Evolutionary conservation across 2,113 vertebrate species (phyloP), one percentile per base, ranked within the genome.

Genomic region (Actinemys pallida): DNA sequence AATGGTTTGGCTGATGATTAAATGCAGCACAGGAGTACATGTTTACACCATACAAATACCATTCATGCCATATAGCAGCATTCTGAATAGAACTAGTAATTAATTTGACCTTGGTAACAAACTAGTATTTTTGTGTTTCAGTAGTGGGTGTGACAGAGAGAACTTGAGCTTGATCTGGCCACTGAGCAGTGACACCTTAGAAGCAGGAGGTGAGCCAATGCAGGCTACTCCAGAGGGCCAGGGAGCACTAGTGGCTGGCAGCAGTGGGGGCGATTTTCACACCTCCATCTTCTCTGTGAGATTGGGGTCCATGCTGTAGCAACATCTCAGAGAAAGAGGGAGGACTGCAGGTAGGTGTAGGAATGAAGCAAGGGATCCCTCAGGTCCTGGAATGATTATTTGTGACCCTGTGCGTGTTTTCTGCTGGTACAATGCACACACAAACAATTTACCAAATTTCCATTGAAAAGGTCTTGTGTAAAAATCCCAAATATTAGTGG

Each of bases 21-120:
- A 83, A 22, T 1, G 3, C 50, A 82, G n/a, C 4, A 1, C 12
- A 4, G 10, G 35, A 35, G 20, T 5, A 7, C 11, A 11, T 16
- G 3, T 8, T 5, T 16, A 8, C 42, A 56, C 13, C 4, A 6
- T 29, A 50, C 45, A 45, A n/a, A 85, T 42, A 8, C 6, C 11
- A 12, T n/a, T n/a, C 27, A 20, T 69, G 7, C 5, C 62, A 20
- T 4, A 7, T 39, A 83, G 27, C 16, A 42, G 69, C 20, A 1
- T 1, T 57, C n/a, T 39, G 65, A 65, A 42, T 16, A 1, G 16
- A 59, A 79, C 10, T 4, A 4, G 2, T 31, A 2, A 0, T 27
- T 76, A 56, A 39, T 27, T 22, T 45, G 12, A 76, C n/a, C 39
- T n/a, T 8, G 22, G 39, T 45, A 76, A 39, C 7, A 6, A 76